Evolutionary conservation across 2,113 vertebrate species (phyloP), one percentile per base, ranked within the genome.

Genomic region (Australoheros scitulus): DNA sequence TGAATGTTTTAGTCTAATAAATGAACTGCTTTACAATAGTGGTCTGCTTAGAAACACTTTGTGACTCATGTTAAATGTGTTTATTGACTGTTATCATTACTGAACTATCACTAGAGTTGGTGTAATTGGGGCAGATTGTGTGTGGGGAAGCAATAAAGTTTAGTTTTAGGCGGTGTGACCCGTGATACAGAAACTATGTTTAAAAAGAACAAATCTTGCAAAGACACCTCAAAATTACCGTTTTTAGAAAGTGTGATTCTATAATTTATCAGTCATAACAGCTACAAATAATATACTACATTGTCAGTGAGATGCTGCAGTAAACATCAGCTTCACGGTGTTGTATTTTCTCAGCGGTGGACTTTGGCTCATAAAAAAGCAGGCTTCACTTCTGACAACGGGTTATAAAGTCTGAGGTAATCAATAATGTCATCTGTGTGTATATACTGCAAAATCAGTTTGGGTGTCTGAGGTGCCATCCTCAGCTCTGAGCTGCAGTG

Each of bases 341-440:
- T 64, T 68, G n/a, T 86, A 80, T 84, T 86, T 88, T 34, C 79
- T 81, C 76, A 55, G 68, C 61, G 43, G 50, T 55, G 24, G 29
- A 74, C 76, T 68, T 18, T 4, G 34, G 32, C 61, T 60, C 87
- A 78, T 80, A 88, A 85, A 82, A 76, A 68, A 58, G 56, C 50
- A 50, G 1, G 43, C 47, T 86, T 90, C 43, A 70, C 11, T 57
- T 68, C 41, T 88, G 83, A 82, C 79, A 84, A 78, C 56, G 11
- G 75, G 72, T 84, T 82, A 84, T 90, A 79, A 85, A 86, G 88
- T 86, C 74, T 82, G 65, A 85, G 81, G 80, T 80, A 77, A 91
- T 89, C 88, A 82, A 91, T 91, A 92, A 76, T 78, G 75, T 79
- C 76, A 86, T 87, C 80, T 79, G 38, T 4, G 38, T 74, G 63